Percentiles rank a stretch among this genome's conserved stretches.
These are phyloP conservation scores for Tyto alba DNA, from an alignment of 2,113 vertebrate genomes.

Conservation along the genomic window DNA sequence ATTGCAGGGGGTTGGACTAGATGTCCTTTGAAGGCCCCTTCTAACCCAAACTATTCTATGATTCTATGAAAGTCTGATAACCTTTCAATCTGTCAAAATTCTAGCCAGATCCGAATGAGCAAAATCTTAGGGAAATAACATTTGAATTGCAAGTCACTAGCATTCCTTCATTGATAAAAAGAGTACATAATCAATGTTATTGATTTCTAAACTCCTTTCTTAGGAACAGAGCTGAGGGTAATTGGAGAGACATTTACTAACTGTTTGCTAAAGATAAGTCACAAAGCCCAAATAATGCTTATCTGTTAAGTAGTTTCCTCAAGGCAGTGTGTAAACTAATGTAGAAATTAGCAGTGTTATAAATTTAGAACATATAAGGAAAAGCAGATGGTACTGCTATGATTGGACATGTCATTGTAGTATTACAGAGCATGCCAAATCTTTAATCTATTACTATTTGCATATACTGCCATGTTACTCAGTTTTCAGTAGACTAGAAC, in stretches of 20 bases:
- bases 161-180: constrained; percentile 1
- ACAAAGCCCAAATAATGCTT: constrained; percentile 19
- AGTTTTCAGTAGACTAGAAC: not conserved
- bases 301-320: constrained; percentile 36
- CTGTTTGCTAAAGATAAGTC: constrained; percentile 35
- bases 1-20: too few relatives aligned
- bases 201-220: constrained; percentile 25
- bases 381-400: constrained; percentile 39
- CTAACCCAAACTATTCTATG: not conserved
- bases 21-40: not conserved
- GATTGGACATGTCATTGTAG: not conserved
- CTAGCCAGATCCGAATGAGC: not conserved
- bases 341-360: not conserved
- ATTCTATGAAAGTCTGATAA: not conserved
- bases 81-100: constrained; percentile 7
- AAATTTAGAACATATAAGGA: constrained; percentile 23
- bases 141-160: not conserved
- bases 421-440: not conserved
- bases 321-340: not conserved
- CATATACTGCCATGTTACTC: not conserved
- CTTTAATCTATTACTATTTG: not conserved
- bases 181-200: not conserved
- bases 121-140: not conserved
- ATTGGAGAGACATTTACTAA: constrained; percentile 36
- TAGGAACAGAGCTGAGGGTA: not conserved